Evolutionary conservation across 2,113 vertebrate genomes (phyloP), one percentile per base, ranked within the genome.

Genomic region (Lamprologus tigripictilis): DNA sequence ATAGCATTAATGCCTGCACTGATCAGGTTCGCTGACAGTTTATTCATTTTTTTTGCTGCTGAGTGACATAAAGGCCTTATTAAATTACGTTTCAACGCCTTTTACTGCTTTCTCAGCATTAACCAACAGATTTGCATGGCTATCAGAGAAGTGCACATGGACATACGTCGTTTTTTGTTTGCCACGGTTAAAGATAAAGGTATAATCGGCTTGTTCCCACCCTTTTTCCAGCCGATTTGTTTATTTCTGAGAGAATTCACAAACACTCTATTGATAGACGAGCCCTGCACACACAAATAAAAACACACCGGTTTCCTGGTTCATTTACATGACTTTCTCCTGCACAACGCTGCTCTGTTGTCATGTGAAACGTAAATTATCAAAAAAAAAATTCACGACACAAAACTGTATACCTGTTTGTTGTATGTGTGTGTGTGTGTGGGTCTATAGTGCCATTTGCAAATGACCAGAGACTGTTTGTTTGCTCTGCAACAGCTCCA

Each of bases 291-390:
- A 5, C 53, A 86, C 57, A 86, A 84, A 91, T 87, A 83, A 79
- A 88, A 80, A 83, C 78, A 42, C 3, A 35, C 7, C 3, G n/a
- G 87, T 73, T 95, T 94, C 94, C 94, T 94, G 87, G 81, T 90
- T 86, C 49, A 95, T 95, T 95, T 95, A 93, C 95, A 95, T 95
- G 91, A 84, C 49, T 82, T 88, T 86, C 28, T 31, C 9, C 23
- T 14, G 17, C 4, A 2, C 89, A 94, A 82, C 40, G 6, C 14
- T 4, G 28, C 83, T 49, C 80, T 93, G 89, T 91, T 92, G 51
- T 85, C 26, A 47, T 21, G 5, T 61, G 14, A 78, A 58, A 55
- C 47, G 31, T 73, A 83, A 73, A 78, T 31, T 51, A 19, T 85
- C 3, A 5, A 28, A 57, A 58, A 57, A 3, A 55, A 28, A 28